Evolutionary conservation across 2,797 vertebrate species (phyloP).

Genomic region (Parauchenoglanis punctatus): DNA sequence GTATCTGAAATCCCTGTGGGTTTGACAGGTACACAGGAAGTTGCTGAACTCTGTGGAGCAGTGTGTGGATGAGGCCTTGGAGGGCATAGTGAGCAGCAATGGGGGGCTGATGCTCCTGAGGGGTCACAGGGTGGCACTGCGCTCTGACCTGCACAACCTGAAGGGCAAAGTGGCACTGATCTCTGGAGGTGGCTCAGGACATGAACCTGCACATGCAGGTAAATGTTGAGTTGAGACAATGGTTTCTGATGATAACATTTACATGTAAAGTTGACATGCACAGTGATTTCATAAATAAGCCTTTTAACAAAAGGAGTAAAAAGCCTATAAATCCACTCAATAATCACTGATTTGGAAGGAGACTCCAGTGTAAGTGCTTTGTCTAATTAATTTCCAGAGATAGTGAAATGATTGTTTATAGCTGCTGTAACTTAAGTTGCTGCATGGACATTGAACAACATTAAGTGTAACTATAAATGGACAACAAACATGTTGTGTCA

Average conservation of each 20-base stretch:
- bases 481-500: not conserved
- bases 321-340: not conserved
- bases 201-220: conserved; percentile 94
- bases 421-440: not conserved
- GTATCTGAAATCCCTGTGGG: not conserved
- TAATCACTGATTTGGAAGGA: not conserved
- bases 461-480: not conserved
- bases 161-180: conserved; percentile 85
- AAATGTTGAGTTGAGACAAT: not conserved
- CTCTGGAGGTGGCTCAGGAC: conserved; percentile 91
- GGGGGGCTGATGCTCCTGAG: conserved; percentile 74
- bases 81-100: conserved; percentile 77
- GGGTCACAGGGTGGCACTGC: conserved; percentile 85
- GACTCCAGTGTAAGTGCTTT: not conserved
- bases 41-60: conserved; percentile 78
- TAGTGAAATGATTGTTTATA: not conserved
- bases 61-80: conserved; percentile 87
- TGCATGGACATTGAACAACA: not conserved
- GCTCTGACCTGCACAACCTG: conserved; percentile 77
- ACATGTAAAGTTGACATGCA: not conserved
- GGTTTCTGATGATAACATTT: not conserved
- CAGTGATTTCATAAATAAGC: not conserved
- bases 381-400: not conserved
- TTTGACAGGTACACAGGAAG: conserved; percentile 78
- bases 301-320: not conserved